A percentile compares a stretch with the other conserved stretches of the same genome.
These are phyloP conservation scores for Parasteatoda tepidariorum DNA, from an alignment of 1,140 invertebrate species.

Conservation along the genomic window DNA sequence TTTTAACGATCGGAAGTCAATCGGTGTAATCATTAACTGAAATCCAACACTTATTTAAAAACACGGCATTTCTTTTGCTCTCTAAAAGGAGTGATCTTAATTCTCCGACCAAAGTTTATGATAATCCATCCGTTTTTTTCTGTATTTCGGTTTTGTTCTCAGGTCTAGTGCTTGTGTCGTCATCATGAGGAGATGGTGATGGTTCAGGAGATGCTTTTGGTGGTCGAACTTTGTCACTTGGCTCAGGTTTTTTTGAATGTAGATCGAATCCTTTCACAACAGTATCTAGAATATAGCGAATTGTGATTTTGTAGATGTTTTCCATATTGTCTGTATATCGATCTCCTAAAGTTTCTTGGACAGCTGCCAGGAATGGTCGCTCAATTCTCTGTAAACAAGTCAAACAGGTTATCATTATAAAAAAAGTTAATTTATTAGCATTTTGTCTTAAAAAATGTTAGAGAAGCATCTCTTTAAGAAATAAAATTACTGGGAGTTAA, in stretches of 20 bases:
- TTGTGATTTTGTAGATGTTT: constrained; percentile 89
- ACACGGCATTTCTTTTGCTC: too few relatives aligned
- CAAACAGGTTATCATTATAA: not conserved
- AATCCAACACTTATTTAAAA: too few relatives aligned
- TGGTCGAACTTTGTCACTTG: not conserved
- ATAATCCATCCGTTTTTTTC: not conserved
- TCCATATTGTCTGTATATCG: constrained; percentile 92
- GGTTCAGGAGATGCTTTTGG: constrained; percentile 50
- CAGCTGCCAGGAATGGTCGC: constrained; percentile 86
- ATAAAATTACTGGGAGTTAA: too few relatives aligned
- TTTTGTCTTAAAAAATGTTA: not conserved
- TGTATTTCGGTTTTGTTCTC: not conserved
- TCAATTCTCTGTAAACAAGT: constrained; percentile 85
- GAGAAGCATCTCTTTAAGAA: too few relatives aligned
- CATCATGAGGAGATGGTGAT: constrained; percentile 21
- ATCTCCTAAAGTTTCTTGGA: constrained; percentile 85
- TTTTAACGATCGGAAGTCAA: too few relatives aligned
- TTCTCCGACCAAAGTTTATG: too few relatives aligned
- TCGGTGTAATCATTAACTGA: too few relatives aligned
- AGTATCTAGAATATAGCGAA: constrained; percentile 90
- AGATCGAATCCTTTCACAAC: constrained; percentile 82
- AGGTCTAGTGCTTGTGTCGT: not conserved
- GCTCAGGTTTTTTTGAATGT: not conserved
- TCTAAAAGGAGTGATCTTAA: too few relatives aligned
- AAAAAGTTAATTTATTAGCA: not conserved